Base-by-base conservation (phyloP, 23 tunicate genomes). In the Trididemnum nubilum region DNA sequence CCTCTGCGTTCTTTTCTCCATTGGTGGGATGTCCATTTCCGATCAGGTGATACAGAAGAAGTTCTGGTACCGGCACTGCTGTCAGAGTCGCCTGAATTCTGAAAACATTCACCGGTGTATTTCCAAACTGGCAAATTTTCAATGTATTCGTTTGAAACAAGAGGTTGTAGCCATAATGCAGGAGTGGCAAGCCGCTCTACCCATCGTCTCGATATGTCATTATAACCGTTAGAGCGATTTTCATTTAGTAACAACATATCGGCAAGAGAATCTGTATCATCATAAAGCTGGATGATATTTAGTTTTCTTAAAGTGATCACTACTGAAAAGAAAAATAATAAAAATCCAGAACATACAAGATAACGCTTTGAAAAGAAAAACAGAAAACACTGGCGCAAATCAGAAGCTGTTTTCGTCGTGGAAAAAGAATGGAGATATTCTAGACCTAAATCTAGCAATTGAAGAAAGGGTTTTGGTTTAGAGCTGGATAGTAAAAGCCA, bases 161-260 rank as follows among this genome's bases (percentile, higher is more conserved):
- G 79, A 0, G 90, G 90, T 71, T 85, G 83, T 18, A 85, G 79
- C 90, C 90, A 85, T 36, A 85, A 51, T n/a, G 66, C 82, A 22
- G 90, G 90, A 26, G 90, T 85, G 15, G 90, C 90, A 0, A 85
- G 84, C 35, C 90, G 28, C 71, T 85, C 77, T 9, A 85, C 77
- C 84, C 83, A 78, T 23, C 90, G 71, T 64, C 81, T 72, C 0
- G 90, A 85, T 36, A 85, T 78, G 61, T 85, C 80, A 25, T 57
- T 77, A 29, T 77, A 35, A 26, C 81, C 67, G 2, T 12, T 2
- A 52, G 36, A 27, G 2, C 58, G 29, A 49, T 51, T 69, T 18
- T 70, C 78, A 35, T 82, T 70, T 19, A 39, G 30, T 27, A 51
- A 33, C 22, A 82, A 78, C 31, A 82, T 1, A 21, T 82, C 86